Evolutionary conservation across 2,888 invertebrate species (phyloP).

Genomic region (Chironomus tentans): DNA sequence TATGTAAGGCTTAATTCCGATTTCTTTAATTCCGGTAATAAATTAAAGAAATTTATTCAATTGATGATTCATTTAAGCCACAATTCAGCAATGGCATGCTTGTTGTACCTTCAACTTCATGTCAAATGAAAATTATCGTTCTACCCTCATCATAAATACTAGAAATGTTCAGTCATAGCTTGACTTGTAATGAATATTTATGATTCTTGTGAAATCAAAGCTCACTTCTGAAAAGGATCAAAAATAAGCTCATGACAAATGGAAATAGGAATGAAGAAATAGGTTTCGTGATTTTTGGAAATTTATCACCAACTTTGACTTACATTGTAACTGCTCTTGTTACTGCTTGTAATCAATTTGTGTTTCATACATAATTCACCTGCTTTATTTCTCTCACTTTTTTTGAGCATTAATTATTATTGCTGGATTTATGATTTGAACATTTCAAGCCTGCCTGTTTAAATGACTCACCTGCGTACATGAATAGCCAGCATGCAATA

Average conservation of each 20-base stretch:
- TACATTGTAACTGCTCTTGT: not conserved
- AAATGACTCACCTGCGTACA: not conserved
- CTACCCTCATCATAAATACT: too few relatives aligned
- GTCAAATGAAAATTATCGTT: too few relatives aligned
- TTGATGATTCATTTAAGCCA: too few relatives aligned
- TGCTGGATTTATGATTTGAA: not conserved
- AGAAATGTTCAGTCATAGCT: not conserved
- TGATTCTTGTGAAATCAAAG: not conserved
- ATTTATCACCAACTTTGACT: not conserved
- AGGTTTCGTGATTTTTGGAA: not conserved
- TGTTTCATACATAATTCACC: too few relatives aligned
- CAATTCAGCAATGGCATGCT: too few relatives aligned
- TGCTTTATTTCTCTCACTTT: too few relatives aligned
- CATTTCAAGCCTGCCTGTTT: not conserved
- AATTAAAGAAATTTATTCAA: not conserved
- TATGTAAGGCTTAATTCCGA: not conserved
- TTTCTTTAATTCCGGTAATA: not conserved
- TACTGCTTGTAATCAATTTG: not conserved
- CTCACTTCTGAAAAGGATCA: too few relatives aligned
- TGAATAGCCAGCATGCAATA: too few relatives aligned
- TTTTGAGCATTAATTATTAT: too few relatives aligned
- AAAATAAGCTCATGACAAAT: not conserved
- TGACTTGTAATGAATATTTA: not conserved
- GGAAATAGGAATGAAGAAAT: not conserved
- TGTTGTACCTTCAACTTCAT: too few relatives aligned